Base-by-base conservation (phyloP, 2,113 vertebrate genomes). In the Eurystomus gularis region DNA sequence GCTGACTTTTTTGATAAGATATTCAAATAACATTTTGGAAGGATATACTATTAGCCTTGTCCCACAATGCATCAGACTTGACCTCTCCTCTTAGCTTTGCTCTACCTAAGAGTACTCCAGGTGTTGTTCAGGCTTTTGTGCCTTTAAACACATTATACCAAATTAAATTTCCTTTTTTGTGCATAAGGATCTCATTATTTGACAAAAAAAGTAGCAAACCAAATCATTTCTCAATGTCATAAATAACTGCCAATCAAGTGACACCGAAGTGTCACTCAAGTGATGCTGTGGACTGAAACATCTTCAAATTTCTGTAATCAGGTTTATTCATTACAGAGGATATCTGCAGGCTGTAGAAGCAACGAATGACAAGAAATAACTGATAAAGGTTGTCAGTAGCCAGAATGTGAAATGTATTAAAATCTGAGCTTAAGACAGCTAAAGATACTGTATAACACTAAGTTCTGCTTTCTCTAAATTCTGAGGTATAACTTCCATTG, bases 371-470 rank as follows among this genome's bases (percentile, higher is more conserved):
- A 82, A 85, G 44, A 86, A 93, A 85, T 76, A 5, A 57, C 81
- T 72, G 66, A 87, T 71, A 90, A 86, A 91, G 65, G 9, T 72
- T 89, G 42, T 80, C 88, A 79, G 33, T 58, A 96, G 39, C 11
- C 69, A 82, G 52, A 72, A 57, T 39, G 33, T 19, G 49, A 93
- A 93, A 85, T 91, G 89, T 57, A 28, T 21, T 72, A 54, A 90
- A 69, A 69, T 95, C 61, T 82, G 6, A 92, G 29, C 37, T 96
- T 87, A 94, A 42, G 20, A 65, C 93, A 77, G 78, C 70, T 95
- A 86, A 66, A 82, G 44, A 35, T 42, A 44, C 8, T 93, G 13
- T 37, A 33, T n/a, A 96, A 44, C 28, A n/a, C 33, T 12, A 58
- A 66, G 65, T 73, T 73, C 28, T 81, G 4, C 9, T 49, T 69